Percentiles rank a stretch among this genome's conserved stretches.
Conservation (phyloP, 2,113 vertebrate genomes). For the Montifringilla adamsi region DNA sequence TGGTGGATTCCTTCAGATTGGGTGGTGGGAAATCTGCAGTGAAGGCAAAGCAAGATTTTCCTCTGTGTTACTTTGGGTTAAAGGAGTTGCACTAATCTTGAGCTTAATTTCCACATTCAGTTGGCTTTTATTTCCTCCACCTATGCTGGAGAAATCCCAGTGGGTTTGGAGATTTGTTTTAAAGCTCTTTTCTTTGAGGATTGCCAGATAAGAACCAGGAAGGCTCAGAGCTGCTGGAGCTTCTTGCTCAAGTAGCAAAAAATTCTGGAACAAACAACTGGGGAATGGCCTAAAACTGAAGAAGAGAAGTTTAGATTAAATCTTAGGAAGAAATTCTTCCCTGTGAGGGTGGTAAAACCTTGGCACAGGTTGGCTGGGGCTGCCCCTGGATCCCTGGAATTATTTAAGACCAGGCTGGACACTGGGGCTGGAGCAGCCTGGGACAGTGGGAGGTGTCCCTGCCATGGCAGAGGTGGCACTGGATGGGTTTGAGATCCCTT, state of each 20-base stretch:
- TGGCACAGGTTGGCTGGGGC: neutral
- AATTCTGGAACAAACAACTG: neutral
- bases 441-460: neutral
- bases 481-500: neutral
- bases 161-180: neutral
- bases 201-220: neutral
- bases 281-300: neutral
- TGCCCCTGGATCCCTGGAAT: neutral
- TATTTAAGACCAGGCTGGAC: neutral
- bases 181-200: neutral
- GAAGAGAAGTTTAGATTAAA: neutral
- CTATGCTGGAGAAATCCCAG: neutral
- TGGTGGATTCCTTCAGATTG: neutral
- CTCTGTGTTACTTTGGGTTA: neutral
- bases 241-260: neutral
- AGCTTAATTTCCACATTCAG: neutral
- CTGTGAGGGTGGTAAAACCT: neutral
- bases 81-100: neutral
- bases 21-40: neutral
- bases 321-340: neutral
- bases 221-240: neutral
- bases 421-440: neutral
- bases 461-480: neutral
- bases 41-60: neutral
- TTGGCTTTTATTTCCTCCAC: neutral